phyloP scores from a whole-genome alignment of 2,888 invertebrate genomes.

The Eupithecia tripunctaria region DNA sequence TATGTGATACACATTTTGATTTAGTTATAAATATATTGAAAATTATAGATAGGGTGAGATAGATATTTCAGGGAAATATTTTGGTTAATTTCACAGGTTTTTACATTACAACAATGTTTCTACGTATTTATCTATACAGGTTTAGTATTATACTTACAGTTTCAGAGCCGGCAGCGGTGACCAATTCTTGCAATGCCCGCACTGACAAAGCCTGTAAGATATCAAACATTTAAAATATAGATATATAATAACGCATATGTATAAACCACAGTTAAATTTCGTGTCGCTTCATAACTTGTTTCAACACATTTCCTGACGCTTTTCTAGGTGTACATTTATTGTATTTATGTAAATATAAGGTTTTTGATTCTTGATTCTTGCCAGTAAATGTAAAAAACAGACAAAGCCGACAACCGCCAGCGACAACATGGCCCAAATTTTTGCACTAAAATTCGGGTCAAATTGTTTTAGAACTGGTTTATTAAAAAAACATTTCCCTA shows the following conservation, averaged over 20 bases:
- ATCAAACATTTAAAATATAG: slow-evolving; percentile 9
- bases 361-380: too few species aligned
- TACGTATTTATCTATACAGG: slow-evolving; percentile 3
- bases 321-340: too few species aligned
- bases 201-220: slow-evolving; percentile 93
- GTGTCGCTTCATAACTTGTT: background rate
- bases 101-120: slow-evolving; percentile 18
- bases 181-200: slow-evolving; percentile 98
- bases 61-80: slow-evolving; percentile 60
- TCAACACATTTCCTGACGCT: background rate
- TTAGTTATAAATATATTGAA: slow-evolving; percentile 59
- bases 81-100: slow-evolving; percentile 66
- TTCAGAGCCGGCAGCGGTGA: slow-evolving; percentile 97
- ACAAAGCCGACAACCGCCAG: background rate
- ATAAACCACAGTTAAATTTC: background rate
- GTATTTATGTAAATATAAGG: too few species aligned
- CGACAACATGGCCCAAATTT: background rate
- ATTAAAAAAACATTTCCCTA: background rate
- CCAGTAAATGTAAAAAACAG: background rate
- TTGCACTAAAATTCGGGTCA: background rate
- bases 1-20: slow-evolving; percentile 53
- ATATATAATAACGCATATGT: too few species aligned
- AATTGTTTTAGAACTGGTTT: background rate
- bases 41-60: slow-evolving; percentile 61
- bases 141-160: slow-evolving; percentile 88